These are phyloP conservation scores for Indri indri DNA, from an alignment of 2,113 vertebrate genomes.

Conservation along the genomic window DNA sequence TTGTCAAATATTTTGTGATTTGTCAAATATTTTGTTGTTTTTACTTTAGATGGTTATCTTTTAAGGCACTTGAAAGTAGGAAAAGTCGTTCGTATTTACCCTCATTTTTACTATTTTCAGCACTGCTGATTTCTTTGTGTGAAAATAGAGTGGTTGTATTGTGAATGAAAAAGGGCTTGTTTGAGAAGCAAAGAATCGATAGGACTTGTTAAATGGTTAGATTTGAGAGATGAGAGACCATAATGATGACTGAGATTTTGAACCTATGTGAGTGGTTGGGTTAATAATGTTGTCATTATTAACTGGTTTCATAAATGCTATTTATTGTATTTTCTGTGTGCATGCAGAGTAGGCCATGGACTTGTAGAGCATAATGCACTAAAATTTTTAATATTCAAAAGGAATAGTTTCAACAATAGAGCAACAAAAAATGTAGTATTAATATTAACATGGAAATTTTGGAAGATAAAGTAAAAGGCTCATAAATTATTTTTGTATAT, in stretches of 20 bases:
- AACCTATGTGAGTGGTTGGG: background rate
- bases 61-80: background rate
- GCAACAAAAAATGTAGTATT: no score
- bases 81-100: background rate
- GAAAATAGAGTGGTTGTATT: background rate
- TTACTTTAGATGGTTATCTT: background rate
- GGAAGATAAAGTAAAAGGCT: background rate
- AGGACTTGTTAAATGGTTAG: background rate
- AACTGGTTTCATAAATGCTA: background rate
- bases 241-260: background rate
- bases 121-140: background rate
- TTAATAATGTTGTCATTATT: background rate
- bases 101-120: background rate
- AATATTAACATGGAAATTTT: background rate
- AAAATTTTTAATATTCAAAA: background rate
- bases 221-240: background rate
- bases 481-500: background rate
- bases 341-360: background rate
- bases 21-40: slow-evolving; percentile 1
- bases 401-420: background rate
- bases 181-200: background rate
- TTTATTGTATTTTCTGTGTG: background rate
- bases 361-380: background rate
- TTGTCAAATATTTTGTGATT: background rate
- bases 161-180: background rate